These are phyloP conservation scores for Fistularia commersonii DNA, from an alignment of 2,797 vertebrate species.

Conservation along the genomic window DNA sequence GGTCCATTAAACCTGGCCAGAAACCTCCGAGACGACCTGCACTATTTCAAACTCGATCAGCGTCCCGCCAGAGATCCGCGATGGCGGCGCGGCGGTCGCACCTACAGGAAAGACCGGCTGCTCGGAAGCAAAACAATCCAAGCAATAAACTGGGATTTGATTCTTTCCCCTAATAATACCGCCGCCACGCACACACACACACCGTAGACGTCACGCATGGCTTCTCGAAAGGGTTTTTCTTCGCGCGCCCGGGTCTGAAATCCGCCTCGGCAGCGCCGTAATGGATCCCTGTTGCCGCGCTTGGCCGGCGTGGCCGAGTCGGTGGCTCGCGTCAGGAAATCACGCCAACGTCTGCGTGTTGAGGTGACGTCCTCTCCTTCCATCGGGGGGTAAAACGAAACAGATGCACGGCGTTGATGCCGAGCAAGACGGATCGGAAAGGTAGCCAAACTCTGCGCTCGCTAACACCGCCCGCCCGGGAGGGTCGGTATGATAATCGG, in stretches of 20 bases:
- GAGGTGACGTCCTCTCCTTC: constrained; percentile 30
- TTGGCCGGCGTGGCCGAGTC: constrained; percentile 56
- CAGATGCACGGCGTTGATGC: constrained; percentile 27
- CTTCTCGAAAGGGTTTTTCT: constrained; percentile 47
- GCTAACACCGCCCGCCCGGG: constrained; percentile 13
- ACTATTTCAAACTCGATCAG: constrained; percentile 74
- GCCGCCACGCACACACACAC: constrained; percentile 45
- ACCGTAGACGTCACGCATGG: constrained; percentile 36
- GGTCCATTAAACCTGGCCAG: constrained; percentile 68
- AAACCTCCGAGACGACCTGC: constrained; percentile 62
- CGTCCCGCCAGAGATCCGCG: constrained; percentile 48
- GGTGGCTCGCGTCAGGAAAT: constrained; percentile 46
- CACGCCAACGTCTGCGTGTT: constrained; percentile 9
- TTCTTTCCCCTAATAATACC: constrained; percentile 54
- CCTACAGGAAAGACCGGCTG: constrained; percentile 46
- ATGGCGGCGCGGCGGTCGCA: constrained; percentile 22
- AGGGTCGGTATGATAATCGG: no score
- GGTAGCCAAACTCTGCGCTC: constrained; percentile 11
- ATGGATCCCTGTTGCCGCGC: constrained; percentile 55
- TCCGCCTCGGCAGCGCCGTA: constrained; percentile 34
- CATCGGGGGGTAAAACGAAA: constrained; percentile 43
- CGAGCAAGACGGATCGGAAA: constrained; percentile 11
- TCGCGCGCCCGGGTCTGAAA: constrained; percentile 44
- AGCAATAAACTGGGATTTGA: constrained; percentile 62
- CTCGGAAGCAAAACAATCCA: constrained; percentile 52